Conservation (phyloP, 2,888 invertebrate genomes). For the Junonia oenone region DNA sequence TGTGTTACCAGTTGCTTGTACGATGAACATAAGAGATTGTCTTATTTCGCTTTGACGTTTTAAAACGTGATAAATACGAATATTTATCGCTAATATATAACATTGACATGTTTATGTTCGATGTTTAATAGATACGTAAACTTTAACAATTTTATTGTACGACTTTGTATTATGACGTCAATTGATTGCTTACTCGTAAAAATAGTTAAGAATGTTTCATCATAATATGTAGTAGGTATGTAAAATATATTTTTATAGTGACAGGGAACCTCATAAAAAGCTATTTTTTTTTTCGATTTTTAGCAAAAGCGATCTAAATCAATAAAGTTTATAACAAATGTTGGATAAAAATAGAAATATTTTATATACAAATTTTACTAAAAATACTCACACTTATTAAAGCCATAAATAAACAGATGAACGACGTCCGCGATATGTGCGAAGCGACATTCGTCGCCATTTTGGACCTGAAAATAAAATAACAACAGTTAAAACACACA, state of each 20-base stretch:
- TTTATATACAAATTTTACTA: no score
- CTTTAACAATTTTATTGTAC: background rate
- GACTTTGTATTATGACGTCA: background rate
- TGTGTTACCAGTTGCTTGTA: constrained; percentile 14
- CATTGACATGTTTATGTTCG: background rate
- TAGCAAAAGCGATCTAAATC: no score
- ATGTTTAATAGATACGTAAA: background rate
- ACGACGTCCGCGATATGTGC: constrained; percentile 61
- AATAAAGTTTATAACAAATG: no score
- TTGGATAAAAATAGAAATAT: no score
- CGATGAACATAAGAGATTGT: constrained; percentile 21
- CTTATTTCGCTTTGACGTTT: constrained; percentile 16
- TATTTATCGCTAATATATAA: background rate
- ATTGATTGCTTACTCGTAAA: background rate
- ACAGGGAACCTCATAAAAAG: no score
- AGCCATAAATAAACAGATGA: constrained; percentile 63
- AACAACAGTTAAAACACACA: no score
- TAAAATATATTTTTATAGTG: no score
- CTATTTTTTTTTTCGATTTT: no score
- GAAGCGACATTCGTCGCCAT: constrained; percentile 68
- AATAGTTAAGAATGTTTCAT: background rate
- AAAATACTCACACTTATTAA: constrained; percentile 70
- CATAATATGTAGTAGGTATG: no score
- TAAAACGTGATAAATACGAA: background rate
- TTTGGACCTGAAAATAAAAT: constrained; percentile 62